Conservation (phyloP, 2,113 vertebrate genomes). For the Narcine bancroftii region DNA sequence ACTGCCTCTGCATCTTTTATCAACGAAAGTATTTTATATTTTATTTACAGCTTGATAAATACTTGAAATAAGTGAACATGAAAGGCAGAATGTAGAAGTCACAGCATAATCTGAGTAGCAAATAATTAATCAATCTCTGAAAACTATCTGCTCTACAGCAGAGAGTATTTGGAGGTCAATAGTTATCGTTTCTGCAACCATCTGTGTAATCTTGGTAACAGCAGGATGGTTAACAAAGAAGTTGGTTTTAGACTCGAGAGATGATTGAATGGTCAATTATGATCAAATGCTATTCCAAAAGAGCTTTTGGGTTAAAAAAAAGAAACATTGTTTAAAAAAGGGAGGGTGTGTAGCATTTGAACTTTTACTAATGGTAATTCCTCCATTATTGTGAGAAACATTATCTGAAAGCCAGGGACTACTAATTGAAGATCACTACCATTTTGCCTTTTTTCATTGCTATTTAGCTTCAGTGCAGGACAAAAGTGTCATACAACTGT, state of each 20-base stretch:
- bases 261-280: conserved; percentile 1
- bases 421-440: neutral
- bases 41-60: neutral
- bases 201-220: conserved; percentile 32
- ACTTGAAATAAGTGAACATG: conserved; percentile 15
- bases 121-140: conserved; percentile 30
- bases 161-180: conserved; percentile 31
- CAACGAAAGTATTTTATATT: conserved; percentile 25
- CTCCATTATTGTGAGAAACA: neutral
- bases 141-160: neutral
- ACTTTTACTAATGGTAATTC: neutral
- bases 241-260: conserved; percentile 4
- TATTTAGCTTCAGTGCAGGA: neutral
- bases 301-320: neutral
- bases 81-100: conserved; percentile 13
- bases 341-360: neutral
- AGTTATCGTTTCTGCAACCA: conserved; percentile 26
- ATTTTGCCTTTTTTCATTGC: conserved; percentile 12
- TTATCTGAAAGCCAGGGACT: neutral
- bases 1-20: conserved; percentile 20
- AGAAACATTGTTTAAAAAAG: conserved; percentile 4
- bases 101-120: neutral
- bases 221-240: conserved; percentile 26
- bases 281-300: neutral
- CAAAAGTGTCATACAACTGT: neutral